Evolutionary conservation across 1,140 invertebrate species (phyloP).

Genomic region (Drosophila prosaltans): DNA sequence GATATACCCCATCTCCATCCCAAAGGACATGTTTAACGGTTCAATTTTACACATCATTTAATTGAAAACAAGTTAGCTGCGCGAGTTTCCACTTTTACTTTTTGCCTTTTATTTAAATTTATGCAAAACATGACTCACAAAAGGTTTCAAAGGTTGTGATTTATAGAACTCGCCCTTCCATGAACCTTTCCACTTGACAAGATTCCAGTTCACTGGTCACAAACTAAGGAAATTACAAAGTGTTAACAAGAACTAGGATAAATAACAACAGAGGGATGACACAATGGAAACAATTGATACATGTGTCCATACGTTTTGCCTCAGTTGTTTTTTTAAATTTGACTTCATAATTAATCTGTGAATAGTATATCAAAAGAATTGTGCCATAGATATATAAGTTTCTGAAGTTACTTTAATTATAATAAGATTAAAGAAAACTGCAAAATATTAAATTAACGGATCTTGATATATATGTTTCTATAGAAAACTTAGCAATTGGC

Average conservation of each 20-base stretch:
- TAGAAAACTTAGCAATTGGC: too few relatives aligned
- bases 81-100: conserved; percentile 48
- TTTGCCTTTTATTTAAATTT: conserved; percentile 80
- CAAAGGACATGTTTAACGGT: conserved; percentile 74
- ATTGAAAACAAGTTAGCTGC: conserved; percentile 72
- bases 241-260: conserved; percentile 75
- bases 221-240: conserved; percentile 71
- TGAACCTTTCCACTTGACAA: conserved; percentile 72
- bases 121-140: conserved; percentile 48
- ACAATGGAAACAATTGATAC: conserved; percentile 37
- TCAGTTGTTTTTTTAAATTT: conserved; percentile 33
- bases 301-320: conserved; percentile 41
- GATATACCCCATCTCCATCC: conserved; percentile 24
- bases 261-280: conserved; percentile 15
- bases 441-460: too few relatives aligned
- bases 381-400: background rate
- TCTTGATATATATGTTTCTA: too few relatives aligned
- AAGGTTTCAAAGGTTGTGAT: conserved; percentile 58
- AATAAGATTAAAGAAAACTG: too few relatives aligned
- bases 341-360: conserved; percentile 17
- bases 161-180: conserved; percentile 58
- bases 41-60: conserved; percentile 82
- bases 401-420: too few relatives aligned
- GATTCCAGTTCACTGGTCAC: conserved; percentile 71
- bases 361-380: background rate